Percentiles rank a stretch among this genome's conserved stretches.
These are phyloP conservation scores for Apteryx mantelli DNA, from an alignment of 2,113 vertebrate genomes.

Conservation along the genomic window DNA sequence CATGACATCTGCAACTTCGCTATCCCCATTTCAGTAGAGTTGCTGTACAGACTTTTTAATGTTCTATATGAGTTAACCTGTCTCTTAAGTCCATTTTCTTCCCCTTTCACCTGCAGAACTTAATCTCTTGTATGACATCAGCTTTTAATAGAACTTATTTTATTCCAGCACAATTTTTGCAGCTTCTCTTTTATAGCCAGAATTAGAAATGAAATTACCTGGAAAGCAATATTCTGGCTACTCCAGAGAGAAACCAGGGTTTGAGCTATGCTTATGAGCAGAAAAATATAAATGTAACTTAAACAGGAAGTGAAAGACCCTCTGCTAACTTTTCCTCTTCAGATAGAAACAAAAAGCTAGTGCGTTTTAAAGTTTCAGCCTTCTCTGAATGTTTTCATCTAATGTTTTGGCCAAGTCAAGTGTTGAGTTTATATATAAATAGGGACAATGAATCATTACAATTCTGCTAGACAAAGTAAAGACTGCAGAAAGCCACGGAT, in stretches of 20 bases:
- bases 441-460: not conserved
- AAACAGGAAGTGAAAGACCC: not conserved
- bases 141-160: not conserved
- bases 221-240: not conserved
- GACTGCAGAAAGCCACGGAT: not conserved
- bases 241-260: not conserved
- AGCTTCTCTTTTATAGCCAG: not conserved
- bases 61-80: not conserved
- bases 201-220: constrained; percentile 13
- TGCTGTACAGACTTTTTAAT: not conserved
- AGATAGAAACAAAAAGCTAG: not conserved
- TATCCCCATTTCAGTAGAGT: not conserved
- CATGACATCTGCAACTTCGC: not conserved
- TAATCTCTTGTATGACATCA: not conserved
- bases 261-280: not conserved
- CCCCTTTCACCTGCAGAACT: not conserved
- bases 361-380: not conserved
- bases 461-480: not conserved
- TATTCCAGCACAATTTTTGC: not conserved
- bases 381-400: not conserved
- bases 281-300: not conserved
- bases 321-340: not conserved
- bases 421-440: not conserved
- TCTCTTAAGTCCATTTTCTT: not conserved
- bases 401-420: not conserved